Percentiles rank a stretch among this genome's conserved stretches.
These are phyloP conservation scores for Piaya cayana DNA, from an alignment of 2,113 vertebrate genomes.

Conservation along the genomic window DNA sequence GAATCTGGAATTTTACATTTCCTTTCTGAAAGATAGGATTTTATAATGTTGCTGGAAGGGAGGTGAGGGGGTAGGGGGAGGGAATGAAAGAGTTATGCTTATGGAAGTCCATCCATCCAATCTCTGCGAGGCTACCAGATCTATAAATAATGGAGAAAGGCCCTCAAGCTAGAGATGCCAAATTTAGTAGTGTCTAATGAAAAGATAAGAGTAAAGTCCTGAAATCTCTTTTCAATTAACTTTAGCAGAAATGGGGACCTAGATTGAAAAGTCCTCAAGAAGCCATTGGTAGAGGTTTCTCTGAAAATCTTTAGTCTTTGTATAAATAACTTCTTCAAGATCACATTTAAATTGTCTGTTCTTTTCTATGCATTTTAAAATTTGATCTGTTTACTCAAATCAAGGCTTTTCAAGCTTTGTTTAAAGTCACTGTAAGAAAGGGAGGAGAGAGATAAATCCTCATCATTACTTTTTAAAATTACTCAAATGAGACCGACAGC, in stretches of 20 bases:
- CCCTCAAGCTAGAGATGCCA: conserved; percentile 55
- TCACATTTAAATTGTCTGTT: neutral
- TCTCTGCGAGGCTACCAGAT: conserved; percentile 41
- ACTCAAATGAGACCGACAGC: neutral
- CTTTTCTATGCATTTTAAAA: conserved; percentile 14
- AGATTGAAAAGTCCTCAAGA: conserved; percentile 27
- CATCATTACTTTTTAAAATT: conserved; percentile 42
- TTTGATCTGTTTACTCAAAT: conserved; percentile 30
- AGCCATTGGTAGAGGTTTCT: neutral
- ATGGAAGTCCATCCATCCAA: conserved; percentile 42
- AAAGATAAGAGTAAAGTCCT: conserved; percentile 42
- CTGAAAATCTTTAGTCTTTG: neutral
- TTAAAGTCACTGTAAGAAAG: conserved; percentile 34
- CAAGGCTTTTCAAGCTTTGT: conserved; percentile 8
- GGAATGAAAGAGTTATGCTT: conserved; percentile 50
- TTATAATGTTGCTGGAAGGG: neutral
- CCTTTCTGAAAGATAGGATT: neutral
- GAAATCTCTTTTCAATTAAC: conserved; percentile 62
- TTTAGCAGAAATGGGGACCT: conserved; percentile 19
- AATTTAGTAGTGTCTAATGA: conserved; percentile 64
- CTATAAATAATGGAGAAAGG: conserved; percentile 58
- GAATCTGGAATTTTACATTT: neutral
- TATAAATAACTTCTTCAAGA: conserved; percentile 1
- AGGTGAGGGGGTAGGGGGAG: neutral
- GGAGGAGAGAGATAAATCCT: conserved; percentile 24